Evolutionary conservation across 2,888 invertebrate species (phyloP).

Genomic region (Oligia fasciuncula): DNA sequence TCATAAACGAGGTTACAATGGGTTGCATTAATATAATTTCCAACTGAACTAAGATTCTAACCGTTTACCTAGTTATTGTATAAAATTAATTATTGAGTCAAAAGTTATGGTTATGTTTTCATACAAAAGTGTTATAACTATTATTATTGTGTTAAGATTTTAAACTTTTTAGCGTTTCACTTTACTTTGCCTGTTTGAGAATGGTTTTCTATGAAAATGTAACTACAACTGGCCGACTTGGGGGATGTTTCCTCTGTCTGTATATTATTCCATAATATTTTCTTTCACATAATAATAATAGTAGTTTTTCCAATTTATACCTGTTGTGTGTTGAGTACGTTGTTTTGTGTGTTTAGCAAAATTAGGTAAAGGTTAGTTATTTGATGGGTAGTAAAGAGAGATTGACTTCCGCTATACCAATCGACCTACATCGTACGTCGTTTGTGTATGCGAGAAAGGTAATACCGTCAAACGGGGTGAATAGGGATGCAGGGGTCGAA

Average conservation of each 20-base stretch:
- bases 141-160: slow-evolving; percentile 57
- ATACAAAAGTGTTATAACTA: slow-evolving; percentile 53
- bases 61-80: slow-evolving; percentile 65
- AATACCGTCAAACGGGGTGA: too few species aligned
- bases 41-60: slow-evolving; percentile 66
- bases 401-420: slow-evolving; percentile 18
- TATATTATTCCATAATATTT: slow-evolving; percentile 73
- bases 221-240: slow-evolving; percentile 49
- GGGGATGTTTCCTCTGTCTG: slow-evolving; percentile 56
- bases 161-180: slow-evolving; percentile 57
- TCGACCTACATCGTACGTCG: background rate
- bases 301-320: slow-evolving; percentile 69
- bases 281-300: slow-evolving; percentile 71
- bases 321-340: slow-evolving; percentile 59
- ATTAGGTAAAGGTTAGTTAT: slow-evolving; percentile 36
- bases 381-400: slow-evolving; percentile 15
- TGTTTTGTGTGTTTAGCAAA: slow-evolving; percentile 41
- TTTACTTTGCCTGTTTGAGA: slow-evolving; percentile 50
- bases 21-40: slow-evolving; percentile 64
- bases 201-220: slow-evolving; percentile 61
- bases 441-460: slow-evolving; percentile 15
- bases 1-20: slow-evolving; percentile 59
- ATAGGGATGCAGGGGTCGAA: too few species aligned
- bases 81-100: slow-evolving; percentile 62
- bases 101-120: slow-evolving; percentile 62